Evolutionary conservation across 2,888 invertebrate genomes (phyloP), one percentile per base, ranked within the genome.

Genomic region (Fissipunctia ypsillon): DNA sequence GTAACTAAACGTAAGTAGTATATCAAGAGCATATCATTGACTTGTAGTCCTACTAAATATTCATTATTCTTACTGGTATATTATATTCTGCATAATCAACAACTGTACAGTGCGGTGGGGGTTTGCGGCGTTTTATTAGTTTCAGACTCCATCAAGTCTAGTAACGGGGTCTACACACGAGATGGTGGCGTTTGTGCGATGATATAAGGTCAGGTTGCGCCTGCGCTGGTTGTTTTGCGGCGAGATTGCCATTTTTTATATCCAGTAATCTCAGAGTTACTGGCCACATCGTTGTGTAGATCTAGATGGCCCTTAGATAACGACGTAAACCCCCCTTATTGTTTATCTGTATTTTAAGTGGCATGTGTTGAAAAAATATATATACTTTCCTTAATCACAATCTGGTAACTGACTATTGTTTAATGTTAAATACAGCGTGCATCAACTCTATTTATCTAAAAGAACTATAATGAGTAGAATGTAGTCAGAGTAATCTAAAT

Each of bases 351-450:
- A 80, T 78, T 78, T 76, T 56, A 80, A 80, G 71, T 80, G 88
- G 87, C 81, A 77, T 81, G 93, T 92, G 90, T 93, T 94, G 91
- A 93, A 95, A 93, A 95, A 94, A 95, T 93, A 94, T 94, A 94
- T 94, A 90, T 91, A 91, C 90, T 87, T 91, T 89, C 82, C 89
- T 92, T 93, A 93, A 93, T 92, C 90, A 93, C 91, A 93, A 89
- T 94, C 92, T 95, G 96, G 95, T 95, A 96, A 95, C 95, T 93
- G 94, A 84, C 94, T 95, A 95, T 95, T 94, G 93, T 92, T 90
- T 90, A 84, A 86, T 86, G 91, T 91, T 84, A 83, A 79, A 89
- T 92, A 91, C 91, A 89, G 80, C 86, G 94, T 94, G 94, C 94
- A 90, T 86, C 85, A 88, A 90, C 87, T 91, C 90, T 94, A 93